Conservation (phyloP, 2,797 vertebrate genomes). For the Psittacula echo region DNA sequence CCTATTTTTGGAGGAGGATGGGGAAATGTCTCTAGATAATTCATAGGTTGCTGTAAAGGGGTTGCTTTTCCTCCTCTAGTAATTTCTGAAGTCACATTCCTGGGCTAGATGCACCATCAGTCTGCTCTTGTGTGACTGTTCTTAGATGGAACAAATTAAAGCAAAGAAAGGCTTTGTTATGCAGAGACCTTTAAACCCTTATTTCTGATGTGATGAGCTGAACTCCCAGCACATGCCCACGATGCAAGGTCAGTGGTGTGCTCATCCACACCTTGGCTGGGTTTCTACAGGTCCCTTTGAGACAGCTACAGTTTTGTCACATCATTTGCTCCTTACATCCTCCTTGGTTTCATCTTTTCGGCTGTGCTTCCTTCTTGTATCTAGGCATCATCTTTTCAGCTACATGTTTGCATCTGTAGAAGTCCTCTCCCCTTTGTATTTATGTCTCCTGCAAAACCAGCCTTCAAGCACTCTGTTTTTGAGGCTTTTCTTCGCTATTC, state of each 20-base stretch:
- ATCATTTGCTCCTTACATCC: rapidly evolving
- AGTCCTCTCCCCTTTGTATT: not conserved
- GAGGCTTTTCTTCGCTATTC: not conserved
- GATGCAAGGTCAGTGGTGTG: not conserved
- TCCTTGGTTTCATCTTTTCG: not conserved
- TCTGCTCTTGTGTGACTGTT: not conserved
- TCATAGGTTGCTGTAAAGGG: not conserved
- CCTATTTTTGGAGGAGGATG: rapidly evolving
- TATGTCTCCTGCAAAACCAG: not conserved
- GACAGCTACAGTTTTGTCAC: rapidly evolving
- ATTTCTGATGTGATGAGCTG: rapidly evolving
- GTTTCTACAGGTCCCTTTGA: not conserved
- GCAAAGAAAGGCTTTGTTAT: rapidly evolving
- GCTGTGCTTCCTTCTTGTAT: not conserved
- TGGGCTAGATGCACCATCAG: not conserved
- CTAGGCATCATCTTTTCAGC: not conserved
- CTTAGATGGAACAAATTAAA: not conserved
- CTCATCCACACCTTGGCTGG: not conserved
- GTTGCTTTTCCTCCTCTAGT: not conserved
- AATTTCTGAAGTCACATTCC: not conserved
- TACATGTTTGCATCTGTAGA: rapidly evolving
- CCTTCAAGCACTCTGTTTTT: not conserved
- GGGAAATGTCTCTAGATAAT: not conserved
- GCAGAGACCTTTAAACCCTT: not conserved
- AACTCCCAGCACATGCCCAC: not conserved